A percentile compares a stretch with the other conserved stretches of the same genome.
Evolutionary conservation across 2,113 vertebrate species (phyloP).

Genomic region (Agelaius phoeniceus): DNA sequence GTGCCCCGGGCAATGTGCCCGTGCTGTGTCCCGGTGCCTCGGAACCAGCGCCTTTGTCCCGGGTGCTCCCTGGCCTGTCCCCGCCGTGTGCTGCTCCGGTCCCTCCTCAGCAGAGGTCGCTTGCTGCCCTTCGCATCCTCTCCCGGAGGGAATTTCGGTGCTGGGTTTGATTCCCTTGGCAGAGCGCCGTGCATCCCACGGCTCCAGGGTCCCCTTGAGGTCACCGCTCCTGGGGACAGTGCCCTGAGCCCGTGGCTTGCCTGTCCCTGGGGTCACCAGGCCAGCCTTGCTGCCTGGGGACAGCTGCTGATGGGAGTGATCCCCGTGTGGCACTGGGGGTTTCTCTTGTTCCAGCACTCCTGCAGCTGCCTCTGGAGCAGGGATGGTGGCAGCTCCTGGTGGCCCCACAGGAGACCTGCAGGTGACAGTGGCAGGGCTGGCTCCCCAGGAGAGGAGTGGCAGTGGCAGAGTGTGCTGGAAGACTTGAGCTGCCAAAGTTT

Average conservation of each 20-base stretch:
- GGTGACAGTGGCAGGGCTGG: neutral
- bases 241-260: neutral
- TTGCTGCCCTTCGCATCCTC: constrained; percentile 12
- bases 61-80: neutral
- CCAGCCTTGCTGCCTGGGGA: neutral
- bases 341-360: neutral
- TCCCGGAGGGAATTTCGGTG: neutral
- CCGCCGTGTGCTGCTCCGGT: neutral
- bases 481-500: neutral
- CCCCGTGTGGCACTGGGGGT: neutral
- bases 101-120: constrained; percentile 64
- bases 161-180: neutral
- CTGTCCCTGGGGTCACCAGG: neutral
- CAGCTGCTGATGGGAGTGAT: neutral
- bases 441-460: neutral
- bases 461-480: neutral
- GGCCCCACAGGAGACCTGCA: accelerated
- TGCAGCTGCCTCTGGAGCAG: neutral
- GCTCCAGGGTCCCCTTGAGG: neutral
- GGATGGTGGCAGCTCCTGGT: neutral
- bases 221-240: neutral
- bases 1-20: neutral
- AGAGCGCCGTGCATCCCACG: neutral
- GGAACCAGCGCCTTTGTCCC: neutral
- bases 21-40: neutral